Base-by-base conservation (phyloP, 2,888 invertebrate species). In the Acanthosepion lycidas region DNA sequence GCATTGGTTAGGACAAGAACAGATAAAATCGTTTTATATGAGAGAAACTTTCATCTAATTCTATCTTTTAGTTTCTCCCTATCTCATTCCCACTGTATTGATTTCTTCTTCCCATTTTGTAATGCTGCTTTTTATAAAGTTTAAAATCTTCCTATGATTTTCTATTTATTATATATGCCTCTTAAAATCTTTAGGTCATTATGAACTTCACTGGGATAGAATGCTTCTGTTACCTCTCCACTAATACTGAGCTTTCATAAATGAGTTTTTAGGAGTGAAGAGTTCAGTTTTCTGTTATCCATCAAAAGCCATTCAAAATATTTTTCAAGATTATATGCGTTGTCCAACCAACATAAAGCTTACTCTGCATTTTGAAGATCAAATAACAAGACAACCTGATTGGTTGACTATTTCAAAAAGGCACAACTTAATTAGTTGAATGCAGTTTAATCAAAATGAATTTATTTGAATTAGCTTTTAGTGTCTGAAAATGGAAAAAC, bases 341-440 rank as follows among this genome's bases (percentile, higher is more conserved):
- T 28, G 28, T 78, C 78, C 78, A 64, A 64, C 64, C 64, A 78
- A 78, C n/a, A 78, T n/a, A 78, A 78, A n/a, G 78, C 12, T 78
- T 78, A 28, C n/a, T 78, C 78, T 78, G n/a, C 28, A n/a, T 78
- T 78, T 78, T 78, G n/a, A 78, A 78, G 23, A 78, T n/a, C 9
- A 78, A n/a, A 78, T 78, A 78, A 78, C 15, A 78, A 78, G 59
- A 78, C 78, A 78, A 78, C 78, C 78, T 78, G 78, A n/a, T 78
- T 78, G 78, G 78, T n/a, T 78, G 78, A n/a, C 28, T n/a, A 78
- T 9, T 78, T 78, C 6, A 78, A 78, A 78, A 78, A 78, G n/a
- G n/a, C 78, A 78, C n/a, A 78, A n/a, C 78, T n/a, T 78, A 8
- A 78, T 78, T 78, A n/a, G 78, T 78, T 78, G n/a, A 28, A n/a